phyloP scores from a whole-genome alignment of 2,113 vertebrate species.

The Gyps fulvus region DNA sequence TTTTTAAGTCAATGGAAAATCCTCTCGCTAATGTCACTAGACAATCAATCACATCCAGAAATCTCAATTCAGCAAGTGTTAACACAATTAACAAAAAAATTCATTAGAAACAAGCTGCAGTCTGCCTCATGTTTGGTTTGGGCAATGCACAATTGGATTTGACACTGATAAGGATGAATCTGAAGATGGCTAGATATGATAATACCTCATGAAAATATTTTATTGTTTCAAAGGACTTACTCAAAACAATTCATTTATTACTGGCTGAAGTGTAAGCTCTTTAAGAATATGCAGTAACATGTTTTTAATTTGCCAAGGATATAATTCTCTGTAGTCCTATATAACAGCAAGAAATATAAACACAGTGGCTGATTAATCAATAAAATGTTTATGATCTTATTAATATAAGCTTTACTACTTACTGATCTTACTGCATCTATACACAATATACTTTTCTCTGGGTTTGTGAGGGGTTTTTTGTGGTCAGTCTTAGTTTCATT shows the following conservation, averaged over 20 bases:
- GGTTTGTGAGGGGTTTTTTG: background rate
- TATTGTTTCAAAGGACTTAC: background rate
- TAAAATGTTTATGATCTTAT: conserved; percentile 12
- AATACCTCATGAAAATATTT: background rate
- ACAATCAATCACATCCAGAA: background rate
- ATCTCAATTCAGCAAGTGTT: background rate
- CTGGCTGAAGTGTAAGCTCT: background rate
- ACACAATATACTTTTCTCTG: background rate
- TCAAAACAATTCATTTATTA: background rate
- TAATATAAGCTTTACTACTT: background rate
- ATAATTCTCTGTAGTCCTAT: background rate
- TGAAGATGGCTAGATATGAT: background rate
- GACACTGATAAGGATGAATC: background rate
- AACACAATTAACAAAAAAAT: background rate
- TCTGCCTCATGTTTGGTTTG: background rate
- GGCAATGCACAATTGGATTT: background rate
- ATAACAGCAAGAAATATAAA: conserved; percentile 26
- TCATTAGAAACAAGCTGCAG: background rate
- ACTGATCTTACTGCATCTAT: background rate
- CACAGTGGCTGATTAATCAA: background rate
- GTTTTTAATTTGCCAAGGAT: background rate
- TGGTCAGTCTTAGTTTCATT: background rate
- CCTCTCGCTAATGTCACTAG: background rate
- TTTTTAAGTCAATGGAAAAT: background rate
- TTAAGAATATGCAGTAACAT: background rate